phyloP scores from a whole-genome alignment of 1,140 invertebrate genomes.

The Asobara japonica region DNA sequence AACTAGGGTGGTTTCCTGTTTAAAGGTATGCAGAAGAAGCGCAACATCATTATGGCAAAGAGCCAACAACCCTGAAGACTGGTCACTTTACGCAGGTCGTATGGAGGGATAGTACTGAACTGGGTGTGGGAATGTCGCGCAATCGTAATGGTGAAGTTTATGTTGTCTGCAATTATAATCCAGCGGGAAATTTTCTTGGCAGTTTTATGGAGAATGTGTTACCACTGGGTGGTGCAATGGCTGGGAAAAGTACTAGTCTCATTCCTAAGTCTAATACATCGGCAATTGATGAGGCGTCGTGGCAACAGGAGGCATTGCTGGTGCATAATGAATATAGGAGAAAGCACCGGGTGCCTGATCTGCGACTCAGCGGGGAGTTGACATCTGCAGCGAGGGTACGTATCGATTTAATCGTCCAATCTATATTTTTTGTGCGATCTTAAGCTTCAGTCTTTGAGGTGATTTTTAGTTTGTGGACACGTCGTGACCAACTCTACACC shows the following conservation, averaged over 20 bases:
- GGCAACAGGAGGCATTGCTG: slow-evolving; percentile 72
- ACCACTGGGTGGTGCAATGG: slow-evolving; percentile 62
- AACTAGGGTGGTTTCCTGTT: background rate
- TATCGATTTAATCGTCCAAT: slow-evolving; percentile 39
- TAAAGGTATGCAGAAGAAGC: slow-evolving; percentile 59
- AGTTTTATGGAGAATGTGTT: slow-evolving; percentile 81
- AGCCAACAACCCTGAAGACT: slow-evolving; percentile 74
- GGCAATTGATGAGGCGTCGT: slow-evolving; percentile 61
- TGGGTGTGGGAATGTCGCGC: slow-evolving; percentile 82
- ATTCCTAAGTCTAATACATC: slow-evolving; percentile 37
- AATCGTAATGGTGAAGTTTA: slow-evolving; percentile 77
- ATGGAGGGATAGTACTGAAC: slow-evolving; percentile 79
- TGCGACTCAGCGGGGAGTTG: slow-evolving; percentile 72
- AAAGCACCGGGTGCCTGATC: slow-evolving; percentile 75
- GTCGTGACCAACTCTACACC: too few species aligned
- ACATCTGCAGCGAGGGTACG: slow-evolving; percentile 67
- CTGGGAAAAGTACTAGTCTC: slow-evolving; percentile 47
- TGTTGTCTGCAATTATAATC: slow-evolving; percentile 88
- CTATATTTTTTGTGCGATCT: too few species aligned
- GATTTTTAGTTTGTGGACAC: too few species aligned
- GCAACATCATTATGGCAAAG: slow-evolving; percentile 70
- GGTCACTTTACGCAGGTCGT: slow-evolving; percentile 81
- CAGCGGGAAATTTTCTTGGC: slow-evolving; percentile 86
- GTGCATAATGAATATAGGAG: slow-evolving; percentile 82
- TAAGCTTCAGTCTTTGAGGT: too few species aligned